phyloP scores from a whole-genome alignment of 2,113 vertebrate species.

The Eupsittula cactorum region DNA sequence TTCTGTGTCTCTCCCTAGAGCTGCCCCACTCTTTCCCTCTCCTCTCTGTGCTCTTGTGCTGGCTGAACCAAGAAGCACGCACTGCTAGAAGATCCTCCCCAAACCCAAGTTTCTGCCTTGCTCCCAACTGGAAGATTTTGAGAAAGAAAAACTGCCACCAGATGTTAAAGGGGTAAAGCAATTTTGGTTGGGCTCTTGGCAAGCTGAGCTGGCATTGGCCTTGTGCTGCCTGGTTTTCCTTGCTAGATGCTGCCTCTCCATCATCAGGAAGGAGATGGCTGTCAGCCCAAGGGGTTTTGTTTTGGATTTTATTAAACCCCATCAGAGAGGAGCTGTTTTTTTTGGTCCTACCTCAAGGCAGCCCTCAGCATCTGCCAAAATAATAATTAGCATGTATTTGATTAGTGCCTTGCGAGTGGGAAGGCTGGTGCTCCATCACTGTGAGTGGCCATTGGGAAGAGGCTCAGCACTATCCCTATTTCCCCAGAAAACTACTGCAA shows the following conservation, averaged over 20 bases:
- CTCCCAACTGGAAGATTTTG: neutral
- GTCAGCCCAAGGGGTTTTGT: neutral
- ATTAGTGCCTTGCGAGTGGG: neutral
- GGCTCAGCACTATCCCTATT: neutral
- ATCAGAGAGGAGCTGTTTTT: neutral
- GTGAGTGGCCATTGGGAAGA: neutral
- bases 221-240: neutral
- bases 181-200: conserved; percentile 10
- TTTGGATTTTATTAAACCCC: conserved; percentile 14
- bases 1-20: neutral
- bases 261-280: neutral
- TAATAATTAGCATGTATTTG: neutral
- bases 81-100: neutral
- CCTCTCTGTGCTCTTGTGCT: neutral
- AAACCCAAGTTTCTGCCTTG: neutral
- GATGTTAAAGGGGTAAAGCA: neutral
- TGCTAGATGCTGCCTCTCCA: neutral
- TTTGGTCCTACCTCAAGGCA: neutral
- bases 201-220: neutral
- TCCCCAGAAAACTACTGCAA: neutral
- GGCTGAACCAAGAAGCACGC: neutral
- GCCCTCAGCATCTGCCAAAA: conserved; percentile 28
- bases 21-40: neutral
- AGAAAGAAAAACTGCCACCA: neutral
- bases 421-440: neutral